phyloP scores from a whole-genome alignment of 2,113 vertebrate genomes.

The Athene cunicularia region DNA sequence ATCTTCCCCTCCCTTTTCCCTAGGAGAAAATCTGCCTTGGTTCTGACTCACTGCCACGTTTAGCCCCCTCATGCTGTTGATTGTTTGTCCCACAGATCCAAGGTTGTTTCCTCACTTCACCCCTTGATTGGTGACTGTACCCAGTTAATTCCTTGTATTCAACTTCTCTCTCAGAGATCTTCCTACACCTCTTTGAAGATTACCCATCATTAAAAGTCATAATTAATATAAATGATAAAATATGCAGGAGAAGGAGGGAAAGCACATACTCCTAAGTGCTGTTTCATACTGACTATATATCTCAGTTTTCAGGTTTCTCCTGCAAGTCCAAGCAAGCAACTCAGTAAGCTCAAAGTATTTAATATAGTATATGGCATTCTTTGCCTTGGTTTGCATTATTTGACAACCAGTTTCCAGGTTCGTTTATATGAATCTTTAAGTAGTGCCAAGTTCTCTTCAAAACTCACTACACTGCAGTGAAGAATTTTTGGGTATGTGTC shows the following conservation, averaged over 20 bases:
- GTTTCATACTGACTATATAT: neutral
- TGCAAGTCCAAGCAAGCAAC: conserved; percentile 59
- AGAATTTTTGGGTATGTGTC: neutral
- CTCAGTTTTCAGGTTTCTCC: conserved; percentile 28
- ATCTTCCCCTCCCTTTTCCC: conserved; percentile 15
- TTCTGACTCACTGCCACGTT: neutral
- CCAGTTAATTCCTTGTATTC: neutral
- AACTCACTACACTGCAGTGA: neutral
- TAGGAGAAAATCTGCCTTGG: neutral
- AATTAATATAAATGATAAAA: conserved; percentile 42
- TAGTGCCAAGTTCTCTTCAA: conserved; percentile 40
- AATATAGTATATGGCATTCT: conserved; percentile 7
- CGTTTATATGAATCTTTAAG: neutral
- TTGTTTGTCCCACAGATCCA: neutral
- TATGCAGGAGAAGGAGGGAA: neutral
- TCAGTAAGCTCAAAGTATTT: conserved; percentile 20
- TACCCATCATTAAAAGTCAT: neutral
- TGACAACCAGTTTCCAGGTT: conserved; percentile 31
- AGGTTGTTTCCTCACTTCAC: neutral
- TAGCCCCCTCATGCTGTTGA: neutral
- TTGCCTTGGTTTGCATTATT: conserved; percentile 29
- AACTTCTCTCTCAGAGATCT: neutral
- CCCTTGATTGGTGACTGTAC: neutral
- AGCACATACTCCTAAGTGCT: neutral
- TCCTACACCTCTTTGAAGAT: neutral